Base-by-base conservation (phyloP, 2,113 vertebrate species). In the Camelus bactrianus region DNA sequence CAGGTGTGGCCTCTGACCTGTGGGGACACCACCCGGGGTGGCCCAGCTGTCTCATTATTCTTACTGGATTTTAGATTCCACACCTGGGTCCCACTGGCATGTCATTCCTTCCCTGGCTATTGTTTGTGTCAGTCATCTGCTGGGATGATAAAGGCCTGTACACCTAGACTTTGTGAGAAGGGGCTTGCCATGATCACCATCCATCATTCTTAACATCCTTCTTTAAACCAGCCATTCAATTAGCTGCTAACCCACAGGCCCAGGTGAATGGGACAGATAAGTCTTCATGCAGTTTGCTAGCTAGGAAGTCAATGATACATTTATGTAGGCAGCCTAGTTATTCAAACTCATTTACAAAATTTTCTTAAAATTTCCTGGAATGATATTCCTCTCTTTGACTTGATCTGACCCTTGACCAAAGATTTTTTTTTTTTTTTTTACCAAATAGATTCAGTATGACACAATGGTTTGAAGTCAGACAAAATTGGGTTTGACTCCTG, bases 21-120 rank as follows among this genome's bases (percentile, higher is more conserved):
- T 58, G 83, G 67, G 76, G 56, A 95, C 46, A 56, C 60, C 50
- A 52, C 26, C 30, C 11, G 6, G 58, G 80, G 56, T 67, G 60
- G 26, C 82, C 24, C 42, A 64, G 0, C 12, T 9, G 35, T 35
- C 81, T 96, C 94, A 70, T 88, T 97, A 92, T 64, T 92, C 32
- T 28, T 67, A 77, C 42, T 76, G 26, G 8, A 30, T 54, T 67
- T 82, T 50, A 58, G 48, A 48, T 67, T 52, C 28, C 19, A 46
- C 88, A 95, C 84, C 73, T 90, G 91, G 56, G 88, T 38, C 54
- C 35, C 35, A 9, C 48, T 5, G 17, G 42, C 4, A 0, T 65
- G 48, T n/a, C 77, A 6, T 50, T 11, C 35, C 46, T 13, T 15
- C n/a, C 35, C 28, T 6, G 1, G 2, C 58, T 35, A 2, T 38